phyloP scores from a whole-genome alignment of 2,888 invertebrate genomes.

The Eulithis prunata region DNA sequence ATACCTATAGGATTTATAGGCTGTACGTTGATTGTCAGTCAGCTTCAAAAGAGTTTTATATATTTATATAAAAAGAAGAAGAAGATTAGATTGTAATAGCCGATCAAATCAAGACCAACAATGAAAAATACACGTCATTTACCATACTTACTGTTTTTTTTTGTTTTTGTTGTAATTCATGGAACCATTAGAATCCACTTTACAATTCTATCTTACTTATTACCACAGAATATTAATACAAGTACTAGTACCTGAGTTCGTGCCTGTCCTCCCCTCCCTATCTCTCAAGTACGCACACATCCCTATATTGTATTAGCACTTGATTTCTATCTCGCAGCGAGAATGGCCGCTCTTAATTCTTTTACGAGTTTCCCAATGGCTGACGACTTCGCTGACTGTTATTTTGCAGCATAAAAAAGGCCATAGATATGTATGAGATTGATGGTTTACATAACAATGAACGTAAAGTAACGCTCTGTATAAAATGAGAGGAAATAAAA shows the following conservation, averaged over 20 bases:
- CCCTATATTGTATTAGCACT: slow-evolving; percentile 42
- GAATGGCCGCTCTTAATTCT: slow-evolving; percentile 29
- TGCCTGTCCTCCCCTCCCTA: slow-evolving; percentile 23
- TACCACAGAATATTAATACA: too few relatives aligned
- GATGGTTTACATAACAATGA: slow-evolving; percentile 1
- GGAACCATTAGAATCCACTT: too few relatives aligned
- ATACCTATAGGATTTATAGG: too few relatives aligned
- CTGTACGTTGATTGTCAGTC: too few relatives aligned
- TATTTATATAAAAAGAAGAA: too few relatives aligned
- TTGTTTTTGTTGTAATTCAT: too few relatives aligned
- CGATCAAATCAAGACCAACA: too few relatives aligned
- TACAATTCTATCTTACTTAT: too few relatives aligned
- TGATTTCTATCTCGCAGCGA: slow-evolving; percentile 31
- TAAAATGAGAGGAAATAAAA: background rate
- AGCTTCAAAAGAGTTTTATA: too few relatives aligned
- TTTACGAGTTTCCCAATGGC: slow-evolving; percentile 26
- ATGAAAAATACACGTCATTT: too few relatives aligned
- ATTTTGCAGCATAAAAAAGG: background rate
- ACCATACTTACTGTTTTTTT: too few relatives aligned
- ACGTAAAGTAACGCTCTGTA: background rate
- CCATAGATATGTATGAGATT: slow-evolving; percentile 17
- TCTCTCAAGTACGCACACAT: slow-evolving; percentile 27
- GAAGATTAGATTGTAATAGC: too few relatives aligned
- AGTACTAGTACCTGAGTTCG: background rate
- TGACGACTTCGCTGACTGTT: slow-evolving; percentile 2